phyloP scores from a whole-genome alignment of 1,140 invertebrate species.

The Centruroides sculpturatus region DNA sequence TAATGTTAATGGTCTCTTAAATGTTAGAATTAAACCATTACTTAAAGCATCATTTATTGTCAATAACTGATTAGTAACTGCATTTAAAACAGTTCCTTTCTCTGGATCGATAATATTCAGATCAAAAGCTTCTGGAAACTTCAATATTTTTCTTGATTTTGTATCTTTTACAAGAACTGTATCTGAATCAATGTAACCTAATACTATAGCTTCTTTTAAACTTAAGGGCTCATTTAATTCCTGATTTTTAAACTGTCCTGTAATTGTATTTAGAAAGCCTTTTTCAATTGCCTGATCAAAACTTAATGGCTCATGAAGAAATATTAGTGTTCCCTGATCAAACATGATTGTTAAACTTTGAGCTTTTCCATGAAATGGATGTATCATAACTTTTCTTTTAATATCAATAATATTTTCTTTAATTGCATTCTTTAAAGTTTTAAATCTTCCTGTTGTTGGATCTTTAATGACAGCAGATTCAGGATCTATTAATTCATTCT shows the following conservation, averaged over 20 bases:
- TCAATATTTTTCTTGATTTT: conserved; percentile 52
- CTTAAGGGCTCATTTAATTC: conserved; percentile 57
- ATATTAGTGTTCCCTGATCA: conserved; percentile 53
- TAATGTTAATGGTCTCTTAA: conserved; percentile 37
- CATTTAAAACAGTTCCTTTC: conserved; percentile 70
- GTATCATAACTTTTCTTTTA: conserved; percentile 46
- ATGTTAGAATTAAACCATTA: conserved; percentile 67
- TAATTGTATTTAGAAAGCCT: conserved; percentile 56
- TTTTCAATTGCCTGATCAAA: conserved; percentile 57
- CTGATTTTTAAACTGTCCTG: conserved; percentile 63
- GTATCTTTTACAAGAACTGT: conserved; percentile 64
- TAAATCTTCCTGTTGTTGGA: conserved; percentile 48
- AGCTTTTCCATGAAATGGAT: conserved; percentile 44
- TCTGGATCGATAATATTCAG: conserved; percentile 66
- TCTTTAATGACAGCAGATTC: conserved; percentile 52
- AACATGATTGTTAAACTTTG: conserved; percentile 53
- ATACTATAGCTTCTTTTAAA: conserved; percentile 66
- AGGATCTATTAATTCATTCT: conserved; percentile 55
- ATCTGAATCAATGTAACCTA: conserved; percentile 61
- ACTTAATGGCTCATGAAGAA: conserved; percentile 39
- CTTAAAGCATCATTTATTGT: conserved; percentile 63
- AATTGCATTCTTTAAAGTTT: conserved; percentile 52
- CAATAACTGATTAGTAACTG: conserved; percentile 60
- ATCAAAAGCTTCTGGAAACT: conserved; percentile 59
- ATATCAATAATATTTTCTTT: conserved; percentile 53